A percentile compares a stretch with the other conserved stretches of the same genome.
Conservation (phyloP, 1,140 invertebrate genomes). For the Aleiodes sp. region DNA sequence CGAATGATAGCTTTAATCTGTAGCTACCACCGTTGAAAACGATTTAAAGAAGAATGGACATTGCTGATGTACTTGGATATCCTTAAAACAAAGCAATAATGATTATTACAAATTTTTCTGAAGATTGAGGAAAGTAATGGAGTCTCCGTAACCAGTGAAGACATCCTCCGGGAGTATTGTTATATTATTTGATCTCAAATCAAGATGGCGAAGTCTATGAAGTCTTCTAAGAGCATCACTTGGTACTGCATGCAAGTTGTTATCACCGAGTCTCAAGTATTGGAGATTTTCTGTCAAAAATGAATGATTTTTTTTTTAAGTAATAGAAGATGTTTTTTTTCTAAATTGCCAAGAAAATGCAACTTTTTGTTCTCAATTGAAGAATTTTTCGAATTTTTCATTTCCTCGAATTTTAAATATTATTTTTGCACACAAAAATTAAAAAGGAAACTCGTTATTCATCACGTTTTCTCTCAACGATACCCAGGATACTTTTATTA, state of each 20-base stretch:
- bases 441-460: background rate
- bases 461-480: too few species aligned
- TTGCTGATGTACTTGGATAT: too few species aligned
- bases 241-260: slow-evolving; percentile 84
- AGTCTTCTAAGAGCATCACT: slow-evolving; percentile 81
- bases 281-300: slow-evolving; percentile 79
- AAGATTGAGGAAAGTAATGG: slow-evolving; percentile 88
- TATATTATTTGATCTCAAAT: slow-evolving; percentile 88
- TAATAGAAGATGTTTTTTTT: too few species aligned
- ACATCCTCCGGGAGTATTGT: slow-evolving; percentile 82
- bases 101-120: slow-evolving; percentile 87
- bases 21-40: too few species aligned
- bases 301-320: background rate
- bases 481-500: too few species aligned
- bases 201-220: slow-evolving; percentile 86
- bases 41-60: too few species aligned
- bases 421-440: too few species aligned
- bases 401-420: too few species aligned
- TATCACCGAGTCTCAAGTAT: slow-evolving; percentile 86
- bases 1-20: too few species aligned
- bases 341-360: too few species aligned
- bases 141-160: slow-evolving; percentile 90
- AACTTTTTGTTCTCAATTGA: too few species aligned
- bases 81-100: slow-evolving; percentile 16
- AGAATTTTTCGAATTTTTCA: too few species aligned